Conservation (phyloP, 2,888 invertebrate genomes). For the Phengaris alcon region DNA sequence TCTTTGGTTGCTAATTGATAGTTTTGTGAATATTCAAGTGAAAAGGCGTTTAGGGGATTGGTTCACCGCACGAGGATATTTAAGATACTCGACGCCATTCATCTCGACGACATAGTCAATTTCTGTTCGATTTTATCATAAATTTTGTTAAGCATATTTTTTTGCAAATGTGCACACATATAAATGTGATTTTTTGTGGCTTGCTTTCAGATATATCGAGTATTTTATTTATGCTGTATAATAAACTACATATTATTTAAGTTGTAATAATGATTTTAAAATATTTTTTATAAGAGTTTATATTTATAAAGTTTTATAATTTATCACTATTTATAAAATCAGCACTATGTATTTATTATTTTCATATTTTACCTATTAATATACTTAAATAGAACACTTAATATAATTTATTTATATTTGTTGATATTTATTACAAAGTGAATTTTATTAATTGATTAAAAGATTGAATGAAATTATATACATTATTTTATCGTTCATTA, state of each 20-base stretch:
- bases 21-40: conserved; percentile 34
- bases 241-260: too few species aligned
- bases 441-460: not conserved
- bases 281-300: too few species aligned
- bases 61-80: not conserved
- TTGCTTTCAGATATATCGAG: too few species aligned
- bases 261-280: too few species aligned
- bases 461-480: not conserved
- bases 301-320: too few species aligned
- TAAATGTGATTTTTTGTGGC: too few species aligned
- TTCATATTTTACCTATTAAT: not conserved
- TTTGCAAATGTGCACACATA: too few species aligned
- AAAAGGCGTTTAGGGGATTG: conserved; percentile 1
- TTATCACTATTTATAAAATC: not conserved
- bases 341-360: not conserved
- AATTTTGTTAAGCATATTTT: too few species aligned
- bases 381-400: not conserved
- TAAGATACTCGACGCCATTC: too few species aligned
- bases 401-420: not conserved
- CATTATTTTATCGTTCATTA: not conserved
- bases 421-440: not conserved
- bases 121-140: too few species aligned
- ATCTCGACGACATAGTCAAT: too few species aligned
- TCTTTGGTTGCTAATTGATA: conserved; percentile 69
- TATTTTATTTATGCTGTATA: too few species aligned